Conservation (phyloP, 2,888 invertebrate genomes). For the Zele albiditarsus region DNA sequence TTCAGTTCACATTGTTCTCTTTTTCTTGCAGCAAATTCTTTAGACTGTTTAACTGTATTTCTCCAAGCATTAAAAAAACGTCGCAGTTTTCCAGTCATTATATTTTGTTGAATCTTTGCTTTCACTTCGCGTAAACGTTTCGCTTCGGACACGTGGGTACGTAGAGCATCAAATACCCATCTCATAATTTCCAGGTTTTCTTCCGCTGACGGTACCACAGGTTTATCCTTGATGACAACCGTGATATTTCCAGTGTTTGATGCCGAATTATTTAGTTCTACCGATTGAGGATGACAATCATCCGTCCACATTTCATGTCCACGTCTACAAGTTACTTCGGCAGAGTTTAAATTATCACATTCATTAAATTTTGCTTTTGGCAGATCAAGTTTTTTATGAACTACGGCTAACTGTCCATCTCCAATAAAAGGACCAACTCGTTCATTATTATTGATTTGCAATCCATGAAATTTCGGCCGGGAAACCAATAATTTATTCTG, state of each 20-base stretch:
- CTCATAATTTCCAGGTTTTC: constrained; percentile 49
- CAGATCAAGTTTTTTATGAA: not conserved
- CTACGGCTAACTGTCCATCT: not conserved
- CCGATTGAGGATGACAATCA: constrained; percentile 28
- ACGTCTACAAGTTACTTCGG: too few relatives aligned
- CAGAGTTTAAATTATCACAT: not conserved
- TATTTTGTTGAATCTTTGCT: constrained; percentile 53
- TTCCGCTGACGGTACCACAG: constrained; percentile 47
- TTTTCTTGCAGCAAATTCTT: constrained; percentile 41
- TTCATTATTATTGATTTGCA: not conserved
- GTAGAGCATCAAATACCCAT: constrained; percentile 54
- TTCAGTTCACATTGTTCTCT: constrained; percentile 53
- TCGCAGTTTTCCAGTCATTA: constrained; percentile 49
- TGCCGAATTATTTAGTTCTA: constrained; percentile 17
- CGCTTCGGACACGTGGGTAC: constrained; percentile 52
- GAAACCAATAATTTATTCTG: constrained; percentile 54
- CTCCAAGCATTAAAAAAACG: constrained; percentile 61
- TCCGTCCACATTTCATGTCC: constrained; percentile 14
- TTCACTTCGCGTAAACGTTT: constrained; percentile 56
- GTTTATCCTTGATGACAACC: constrained; percentile 65
- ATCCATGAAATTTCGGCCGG: constrained; percentile 56
- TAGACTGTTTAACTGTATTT: constrained; percentile 44
- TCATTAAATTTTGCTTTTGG: not conserved
- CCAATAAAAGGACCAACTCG: not conserved
- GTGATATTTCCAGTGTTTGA: constrained; percentile 56